Percentiles rank a stretch among this genome's conserved stretches.
Evolutionary conservation across 2,888 invertebrate species (phyloP).

Genomic region (Agrochola circellaris): DNA sequence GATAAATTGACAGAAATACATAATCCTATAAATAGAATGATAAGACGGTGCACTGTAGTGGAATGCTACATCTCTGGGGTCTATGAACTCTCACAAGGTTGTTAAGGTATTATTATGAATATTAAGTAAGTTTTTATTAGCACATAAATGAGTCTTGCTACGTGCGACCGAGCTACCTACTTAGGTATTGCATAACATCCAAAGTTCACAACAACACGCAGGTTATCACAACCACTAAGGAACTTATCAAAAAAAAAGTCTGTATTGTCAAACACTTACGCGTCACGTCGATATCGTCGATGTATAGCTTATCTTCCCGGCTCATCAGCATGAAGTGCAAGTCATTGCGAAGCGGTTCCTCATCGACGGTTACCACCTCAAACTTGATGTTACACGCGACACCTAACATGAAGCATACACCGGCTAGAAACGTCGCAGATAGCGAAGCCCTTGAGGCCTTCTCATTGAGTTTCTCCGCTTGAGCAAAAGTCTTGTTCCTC

Average conservation of each 20-base stretch:
- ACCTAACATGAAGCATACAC: conserved; percentile 80
- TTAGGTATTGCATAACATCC: conserved; percentile 28
- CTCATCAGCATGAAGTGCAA: conserved; percentile 85
- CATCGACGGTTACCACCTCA: conserved; percentile 82
- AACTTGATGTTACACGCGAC: conserved; percentile 83
- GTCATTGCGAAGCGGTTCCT: conserved; percentile 80
- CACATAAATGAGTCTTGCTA: conserved; percentile 1
- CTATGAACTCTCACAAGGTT: not conserved
- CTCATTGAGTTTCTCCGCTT: conserved; percentile 77
- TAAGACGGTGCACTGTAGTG: not conserved
- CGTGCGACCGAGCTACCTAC: not conserved
- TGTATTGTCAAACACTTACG: conserved; percentile 76
- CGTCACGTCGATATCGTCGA: conserved; percentile 84
- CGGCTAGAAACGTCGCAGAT: conserved; percentile 79
- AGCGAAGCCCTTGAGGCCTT: conserved; percentile 73
- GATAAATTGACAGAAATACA: conserved; percentile 35
- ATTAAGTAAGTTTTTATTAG: not conserved
- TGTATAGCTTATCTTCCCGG: conserved; percentile 82
- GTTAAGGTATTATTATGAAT: not conserved
- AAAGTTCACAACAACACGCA: conserved; percentile 43
- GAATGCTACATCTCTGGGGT: not conserved
- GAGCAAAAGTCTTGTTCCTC: conserved; percentile 73
- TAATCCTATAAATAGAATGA: conserved; percentile 24
- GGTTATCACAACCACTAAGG: conserved; percentile 24
- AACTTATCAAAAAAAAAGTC: conserved; percentile 18